These are phyloP conservation scores for Notarius quadriscutis DNA, from an alignment of 2,113 vertebrate species.

Conservation along the genomic window DNA sequence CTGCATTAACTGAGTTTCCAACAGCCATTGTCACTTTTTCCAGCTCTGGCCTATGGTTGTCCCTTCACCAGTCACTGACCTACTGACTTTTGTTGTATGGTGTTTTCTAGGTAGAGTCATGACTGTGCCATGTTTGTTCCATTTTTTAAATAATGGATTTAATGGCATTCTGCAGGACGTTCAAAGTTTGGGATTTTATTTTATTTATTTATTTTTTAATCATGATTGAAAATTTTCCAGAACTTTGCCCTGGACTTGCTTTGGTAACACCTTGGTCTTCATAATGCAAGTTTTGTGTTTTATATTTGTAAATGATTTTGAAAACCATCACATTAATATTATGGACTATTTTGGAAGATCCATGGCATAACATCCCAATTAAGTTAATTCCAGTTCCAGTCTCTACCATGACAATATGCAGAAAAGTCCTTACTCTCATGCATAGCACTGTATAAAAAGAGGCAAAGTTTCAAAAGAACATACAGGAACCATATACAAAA, in stretches of 20 bases:
- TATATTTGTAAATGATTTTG: not conserved
- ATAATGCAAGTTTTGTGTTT: not conserved
- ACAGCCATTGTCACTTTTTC: not conserved
- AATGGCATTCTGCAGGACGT: not conserved
- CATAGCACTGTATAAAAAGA: not conserved
- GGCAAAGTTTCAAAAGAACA: not conserved
- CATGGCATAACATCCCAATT: not conserved
- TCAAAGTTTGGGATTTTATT: not conserved
- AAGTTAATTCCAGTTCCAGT: not conserved
- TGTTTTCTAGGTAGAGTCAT: not conserved
- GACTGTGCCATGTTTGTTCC: not conserved
- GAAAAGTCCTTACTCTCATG: not conserved
- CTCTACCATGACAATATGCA: not conserved
- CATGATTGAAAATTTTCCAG: no score
- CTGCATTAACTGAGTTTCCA: not conserved
- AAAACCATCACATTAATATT: not conserved
- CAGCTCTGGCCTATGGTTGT: not conserved
- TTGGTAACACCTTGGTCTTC: not conserved
- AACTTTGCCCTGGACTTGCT: not conserved
- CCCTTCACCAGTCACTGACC: not conserved
- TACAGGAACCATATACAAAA: not conserved
- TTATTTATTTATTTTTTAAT: not conserved
- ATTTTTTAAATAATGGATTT: not conserved
- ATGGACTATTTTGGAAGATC: not conserved
- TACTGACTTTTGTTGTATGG: not conserved